phyloP scores from a whole-genome alignment of 1,140 invertebrate genomes.

The Drosophila quadrilineata region DNA sequence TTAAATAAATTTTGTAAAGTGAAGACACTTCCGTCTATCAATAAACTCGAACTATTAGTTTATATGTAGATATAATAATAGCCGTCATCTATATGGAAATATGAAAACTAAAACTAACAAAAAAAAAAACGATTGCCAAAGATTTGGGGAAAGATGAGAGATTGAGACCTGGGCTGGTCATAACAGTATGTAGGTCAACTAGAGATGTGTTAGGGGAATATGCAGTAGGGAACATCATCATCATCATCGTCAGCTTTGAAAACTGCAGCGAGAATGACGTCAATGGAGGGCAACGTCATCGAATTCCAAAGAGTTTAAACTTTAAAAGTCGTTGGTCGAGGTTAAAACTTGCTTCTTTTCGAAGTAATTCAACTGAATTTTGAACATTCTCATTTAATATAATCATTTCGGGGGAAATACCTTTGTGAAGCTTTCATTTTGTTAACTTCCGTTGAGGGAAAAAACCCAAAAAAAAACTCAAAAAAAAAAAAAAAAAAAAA shows the following conservation, averaged over 20 bases:
- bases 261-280: constrained; percentile 49
- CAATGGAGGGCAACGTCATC: constrained; percentile 28
- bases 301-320: constrained; percentile 6
- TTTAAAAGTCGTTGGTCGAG: constrained; percentile 38
- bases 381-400: constrained; percentile 4
- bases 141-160: neutral
- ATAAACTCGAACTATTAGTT: no score
- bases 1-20: no score
- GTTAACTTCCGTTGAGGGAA: constrained; percentile 57
- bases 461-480: constrained; percentile 37
- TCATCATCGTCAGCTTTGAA: no score
- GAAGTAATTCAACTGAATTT: constrained; percentile 68
- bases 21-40: no score
- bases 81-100: constrained; percentile 6
- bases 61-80: no score
- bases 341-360: constrained; percentile 35
- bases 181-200: constrained; percentile 53
- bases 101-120: no score
- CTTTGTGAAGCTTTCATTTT: constrained; percentile 20
- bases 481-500: constrained; percentile 17
- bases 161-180: no score
- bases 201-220: neutral
- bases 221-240: neutral
- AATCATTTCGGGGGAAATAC: constrained; percentile 62
- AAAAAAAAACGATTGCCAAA: no score